phyloP scores from a whole-genome alignment of 1,140 invertebrate species.

The Doryteuthis pealeii region DNA sequence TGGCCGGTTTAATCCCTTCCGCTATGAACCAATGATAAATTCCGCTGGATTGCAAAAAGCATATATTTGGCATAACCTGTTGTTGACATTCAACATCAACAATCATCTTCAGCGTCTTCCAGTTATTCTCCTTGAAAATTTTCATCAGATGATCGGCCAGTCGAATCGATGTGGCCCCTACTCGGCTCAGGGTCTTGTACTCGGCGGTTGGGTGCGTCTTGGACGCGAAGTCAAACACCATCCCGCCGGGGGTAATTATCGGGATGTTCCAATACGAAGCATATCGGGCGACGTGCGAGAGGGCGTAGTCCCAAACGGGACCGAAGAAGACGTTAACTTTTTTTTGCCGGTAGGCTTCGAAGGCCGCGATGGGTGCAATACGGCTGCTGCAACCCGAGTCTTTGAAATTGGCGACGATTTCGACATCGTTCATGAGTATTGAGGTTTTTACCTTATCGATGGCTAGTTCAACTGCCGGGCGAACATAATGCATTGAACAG shows the following conservation, averaged over 20 bases:
- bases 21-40: conserved; percentile 13
- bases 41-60: conserved; percentile 39
- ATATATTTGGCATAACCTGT: conserved; percentile 62
- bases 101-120: conserved; percentile 71
- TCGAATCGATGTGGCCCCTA: conserved; percentile 80
- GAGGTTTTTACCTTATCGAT: neutral
- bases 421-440: neutral
- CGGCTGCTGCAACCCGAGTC: conserved; percentile 42
- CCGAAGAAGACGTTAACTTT: conserved; percentile 80
- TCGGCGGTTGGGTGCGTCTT: conserved; percentile 44
- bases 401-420: conserved; percentile 29
- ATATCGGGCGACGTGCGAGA: conserved; percentile 86
- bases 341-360: conserved; percentile 39
- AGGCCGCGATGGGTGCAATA: conserved; percentile 42
- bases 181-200: conserved; percentile 79
- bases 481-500: neutral
- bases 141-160: conserved; percentile 70
- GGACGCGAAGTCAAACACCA: conserved; percentile 74
- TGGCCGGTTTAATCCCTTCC: neutral
- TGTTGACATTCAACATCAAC: conserved; percentile 71
- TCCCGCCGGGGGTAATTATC: conserved; percentile 81
- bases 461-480: neutral
- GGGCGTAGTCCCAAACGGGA: conserved; percentile 87
- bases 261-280: conserved; percentile 78
- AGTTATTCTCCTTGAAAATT: conserved; percentile 67